These are phyloP conservation scores for Labeo catla DNA, from an alignment of 2,113 vertebrate genomes.

Conservation along the genomic window DNA sequence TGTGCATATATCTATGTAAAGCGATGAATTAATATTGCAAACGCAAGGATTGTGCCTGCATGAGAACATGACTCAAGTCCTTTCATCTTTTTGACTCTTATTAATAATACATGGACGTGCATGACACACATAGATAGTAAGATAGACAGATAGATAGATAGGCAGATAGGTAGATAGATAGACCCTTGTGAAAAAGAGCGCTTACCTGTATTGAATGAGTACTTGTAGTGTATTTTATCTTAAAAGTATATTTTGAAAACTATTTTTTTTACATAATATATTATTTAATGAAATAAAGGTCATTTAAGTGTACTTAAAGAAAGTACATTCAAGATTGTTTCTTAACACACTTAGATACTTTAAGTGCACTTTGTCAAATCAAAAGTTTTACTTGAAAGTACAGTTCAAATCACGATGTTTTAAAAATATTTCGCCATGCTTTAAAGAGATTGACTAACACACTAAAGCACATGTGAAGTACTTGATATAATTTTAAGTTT, in stretches of 20 bases:
- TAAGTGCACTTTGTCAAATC: background rate
- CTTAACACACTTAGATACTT: background rate
- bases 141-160: conserved; percentile 1
- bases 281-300: background rate
- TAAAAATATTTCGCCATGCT: too few relatives aligned
- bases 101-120: background rate
- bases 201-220: background rate
- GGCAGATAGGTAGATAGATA: background rate
- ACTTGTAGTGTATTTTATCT: too few relatives aligned
- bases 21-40: conserved; percentile 60
- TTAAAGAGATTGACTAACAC: background rate
- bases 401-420: background rate
- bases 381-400: background rate
- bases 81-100: background rate
- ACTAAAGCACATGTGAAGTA: background rate
- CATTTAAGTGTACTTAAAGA: background rate
- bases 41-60: background rate
- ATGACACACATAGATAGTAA: background rate
- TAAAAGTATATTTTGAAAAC: too few relatives aligned
- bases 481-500: background rate
- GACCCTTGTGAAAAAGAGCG: background rate
- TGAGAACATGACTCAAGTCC: background rate
- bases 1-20: conserved; percentile 56
- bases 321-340: background rate
- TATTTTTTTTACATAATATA: too few relatives aligned